phyloP scores from a whole-genome alignment of 2,113 vertebrate genomes.

The Tychaedon coryphoeus region DNA sequence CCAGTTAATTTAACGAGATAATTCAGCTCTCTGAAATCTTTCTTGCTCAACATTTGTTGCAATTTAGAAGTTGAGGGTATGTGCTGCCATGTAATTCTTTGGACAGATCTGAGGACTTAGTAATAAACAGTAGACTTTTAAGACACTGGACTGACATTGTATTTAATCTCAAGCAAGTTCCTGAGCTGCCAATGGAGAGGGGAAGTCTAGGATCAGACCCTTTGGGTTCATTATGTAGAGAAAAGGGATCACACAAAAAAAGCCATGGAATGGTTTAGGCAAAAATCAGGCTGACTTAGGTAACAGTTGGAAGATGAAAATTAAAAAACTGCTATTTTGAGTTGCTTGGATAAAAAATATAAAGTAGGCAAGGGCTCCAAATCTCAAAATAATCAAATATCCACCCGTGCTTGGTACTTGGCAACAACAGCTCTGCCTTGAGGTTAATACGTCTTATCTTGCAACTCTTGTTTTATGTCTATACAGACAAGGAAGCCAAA shows the following conservation, averaged over 20 bases:
- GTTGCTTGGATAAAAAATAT: neutral
- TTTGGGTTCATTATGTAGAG: neutral
- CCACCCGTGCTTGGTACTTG: neutral
- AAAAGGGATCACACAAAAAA: neutral
- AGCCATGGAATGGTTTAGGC: neutral
- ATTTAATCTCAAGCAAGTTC: slow-evolving; percentile 19
- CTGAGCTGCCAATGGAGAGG: neutral
- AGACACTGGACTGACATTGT: neutral
- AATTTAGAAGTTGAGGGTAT: slow-evolving; percentile 31
- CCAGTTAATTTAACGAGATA: slow-evolving; percentile 71
- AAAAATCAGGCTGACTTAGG: neutral
- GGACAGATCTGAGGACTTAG: slow-evolving; percentile 38
- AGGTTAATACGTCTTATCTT: neutral
- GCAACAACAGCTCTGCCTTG: neutral
- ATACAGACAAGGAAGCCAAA: neutral
- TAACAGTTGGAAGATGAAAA: neutral
- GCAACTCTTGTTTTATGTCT: neutral
- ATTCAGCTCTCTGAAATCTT: slow-evolving; percentile 60
- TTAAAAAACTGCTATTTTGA: neutral
- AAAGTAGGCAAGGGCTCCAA: neutral
- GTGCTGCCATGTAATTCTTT: slow-evolving; percentile 51
- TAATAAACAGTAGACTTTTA: neutral
- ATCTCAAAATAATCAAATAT: neutral
- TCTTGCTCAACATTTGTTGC: slow-evolving; percentile 60
- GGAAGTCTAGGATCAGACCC: neutral